These are phyloP conservation scores for Antheraea assamensis DNA, from an alignment of 2,888 invertebrate species.

Conservation along the genomic window DNA sequence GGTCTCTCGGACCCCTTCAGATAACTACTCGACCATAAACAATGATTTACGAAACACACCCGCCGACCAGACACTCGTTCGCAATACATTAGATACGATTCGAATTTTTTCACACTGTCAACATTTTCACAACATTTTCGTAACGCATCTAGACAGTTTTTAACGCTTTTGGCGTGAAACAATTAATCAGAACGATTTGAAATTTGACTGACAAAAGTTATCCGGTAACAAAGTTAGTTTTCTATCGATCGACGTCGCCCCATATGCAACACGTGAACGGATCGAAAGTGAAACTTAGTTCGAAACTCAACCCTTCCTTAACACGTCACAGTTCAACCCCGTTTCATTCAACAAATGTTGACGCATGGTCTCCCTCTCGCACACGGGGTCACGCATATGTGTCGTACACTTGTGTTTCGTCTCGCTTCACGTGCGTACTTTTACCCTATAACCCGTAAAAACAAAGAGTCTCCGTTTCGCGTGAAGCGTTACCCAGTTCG, in stretches of 20 bases:
- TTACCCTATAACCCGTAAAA: constrained; percentile 48
- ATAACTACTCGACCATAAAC: constrained; percentile 76
- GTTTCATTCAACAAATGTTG: constrained; percentile 69
- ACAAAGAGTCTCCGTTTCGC: constrained; percentile 35
- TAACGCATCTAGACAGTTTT: constrained; percentile 30
- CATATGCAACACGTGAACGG: constrained; percentile 75
- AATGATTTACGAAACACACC: constrained; percentile 76
- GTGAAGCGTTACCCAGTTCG: constrained; percentile 33
- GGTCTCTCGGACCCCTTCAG: constrained; percentile 67
- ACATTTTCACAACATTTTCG: constrained; percentile 57
- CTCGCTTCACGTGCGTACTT: constrained; percentile 65
- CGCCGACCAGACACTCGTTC: constrained; percentile 49
- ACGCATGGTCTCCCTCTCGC: constrained; percentile 64
- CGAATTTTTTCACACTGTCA: constrained; percentile 48
- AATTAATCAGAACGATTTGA: constrained; percentile 47
- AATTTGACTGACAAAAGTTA: constrained; percentile 51
- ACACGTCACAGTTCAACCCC: constrained; percentile 70
- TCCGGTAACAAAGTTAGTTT: constrained; percentile 47
- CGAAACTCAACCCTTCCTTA: constrained; percentile 74
- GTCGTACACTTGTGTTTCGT: constrained; percentile 51
- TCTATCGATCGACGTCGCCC: constrained; percentile 68
- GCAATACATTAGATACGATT: constrained; percentile 57
- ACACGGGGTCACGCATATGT: constrained; percentile 65
- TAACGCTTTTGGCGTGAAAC: constrained; percentile 32
- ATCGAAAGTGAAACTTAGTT: constrained; percentile 76